Base-by-base conservation (phyloP, 2,113 vertebrate species). In the Galeopterus variegatus region DNA sequence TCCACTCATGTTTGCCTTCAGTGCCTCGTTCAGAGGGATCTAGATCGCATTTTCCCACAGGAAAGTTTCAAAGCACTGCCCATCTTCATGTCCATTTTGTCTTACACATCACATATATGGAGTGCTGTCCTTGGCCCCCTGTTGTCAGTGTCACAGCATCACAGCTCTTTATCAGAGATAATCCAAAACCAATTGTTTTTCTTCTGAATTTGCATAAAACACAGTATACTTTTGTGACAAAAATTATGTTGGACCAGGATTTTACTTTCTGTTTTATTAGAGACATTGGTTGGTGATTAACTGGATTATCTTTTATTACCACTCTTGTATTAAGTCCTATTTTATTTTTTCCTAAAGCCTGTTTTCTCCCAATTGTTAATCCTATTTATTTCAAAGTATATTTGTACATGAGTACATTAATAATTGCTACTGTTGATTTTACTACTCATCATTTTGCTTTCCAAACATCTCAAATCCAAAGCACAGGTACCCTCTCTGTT, bases 301-400 rank as follows among this genome's bases (percentile, higher is more conserved):
- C 0, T 58, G 18, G 58, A 12, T 64, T 96, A n/a, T 21, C 21
- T 75, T 87, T 88, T 81, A 26, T 80, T 41, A 58, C 15, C n/a
- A 4, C 5, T 76, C 10, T n/a, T 56, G 0, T 41, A 15, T 36
- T 85, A 89, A 24, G 2, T 60, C 87, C 17, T 72, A 41, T 54
- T 85, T 79, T 65, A 65, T 14, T 19, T 60, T 94, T 72, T 60
- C n/a, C 33, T 50, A 48, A 85, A 70, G 6, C 5, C 26, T 72
- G 1, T 54, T 48, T 76, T 93, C 8, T n/a, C n/a, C 41, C 21
- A 77, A 17, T 86, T 26, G 65, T 89, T 93, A 48, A 62, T 60
- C 2, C 9, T 77, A 65, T 65, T 89, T 75, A 92, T 76, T 84
- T 90, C 62, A 75, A 92, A 81, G 41, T 67, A 45, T 77, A 67